phyloP scores from a whole-genome alignment of 2,113 vertebrate species.

The Pungitius pungitius region DNA sequence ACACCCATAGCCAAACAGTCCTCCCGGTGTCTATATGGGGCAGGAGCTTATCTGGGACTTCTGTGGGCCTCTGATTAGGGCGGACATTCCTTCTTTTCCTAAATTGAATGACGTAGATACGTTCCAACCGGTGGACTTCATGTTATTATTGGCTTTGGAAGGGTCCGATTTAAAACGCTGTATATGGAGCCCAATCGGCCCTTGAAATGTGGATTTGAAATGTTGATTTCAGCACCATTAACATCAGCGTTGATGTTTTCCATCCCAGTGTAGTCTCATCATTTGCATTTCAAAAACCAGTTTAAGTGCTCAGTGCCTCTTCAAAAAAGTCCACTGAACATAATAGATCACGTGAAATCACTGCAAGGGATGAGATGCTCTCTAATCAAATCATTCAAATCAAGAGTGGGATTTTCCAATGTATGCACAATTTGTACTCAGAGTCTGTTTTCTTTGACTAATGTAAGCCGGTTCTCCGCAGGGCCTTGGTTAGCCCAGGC shows the following conservation, averaged over 20 bases:
- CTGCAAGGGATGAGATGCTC: slow-evolving; percentile 28
- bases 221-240: too few relatives aligned
- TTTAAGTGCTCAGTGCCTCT: background rate
- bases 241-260: background rate
- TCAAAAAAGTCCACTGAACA: slow-evolving; percentile 3
- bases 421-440: slow-evolving; percentile 60
- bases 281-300: too few relatives aligned
- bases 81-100: too few relatives aligned
- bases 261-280: background rate
- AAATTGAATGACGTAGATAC: background rate
- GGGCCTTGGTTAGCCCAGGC: slow-evolving; percentile 50
- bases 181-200: background rate
- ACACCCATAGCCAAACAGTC: background rate
- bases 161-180: background rate
- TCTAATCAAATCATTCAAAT: slow-evolving; percentile 45
- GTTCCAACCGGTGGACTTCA: background rate
- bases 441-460: slow-evolving; percentile 62
- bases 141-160: background rate
- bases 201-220: background rate
- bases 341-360: slow-evolving; percentile 2
- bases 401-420: slow-evolving; percentile 41
- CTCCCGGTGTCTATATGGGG: background rate
- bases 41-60: background rate
- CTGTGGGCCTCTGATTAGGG: background rate
- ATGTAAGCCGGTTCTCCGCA: slow-evolving; percentile 59